phyloP scores from a whole-genome alignment of 2,888 invertebrate species.

The Calameuta idolon region DNA sequence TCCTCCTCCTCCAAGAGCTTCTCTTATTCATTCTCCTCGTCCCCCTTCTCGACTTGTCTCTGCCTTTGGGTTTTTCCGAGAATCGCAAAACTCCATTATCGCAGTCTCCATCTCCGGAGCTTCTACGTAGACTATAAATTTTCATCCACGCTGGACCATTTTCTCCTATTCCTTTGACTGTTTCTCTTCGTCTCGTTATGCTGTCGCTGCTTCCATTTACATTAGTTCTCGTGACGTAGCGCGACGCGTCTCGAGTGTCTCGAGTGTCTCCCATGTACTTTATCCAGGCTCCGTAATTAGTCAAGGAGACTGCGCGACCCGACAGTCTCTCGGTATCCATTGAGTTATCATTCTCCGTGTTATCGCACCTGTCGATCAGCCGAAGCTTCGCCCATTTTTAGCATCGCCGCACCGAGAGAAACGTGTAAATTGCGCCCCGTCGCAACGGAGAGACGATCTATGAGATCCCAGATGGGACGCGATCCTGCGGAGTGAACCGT shows the following conservation, averaged over 20 bases:
- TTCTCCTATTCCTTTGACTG: neutral
- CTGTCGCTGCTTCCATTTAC: too few relatives aligned
- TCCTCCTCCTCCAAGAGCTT: neutral
- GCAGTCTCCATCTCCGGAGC: conserved; percentile 29
- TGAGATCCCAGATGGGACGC: neutral
- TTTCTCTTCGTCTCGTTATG: neutral
- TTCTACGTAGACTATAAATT: conserved; percentile 2
- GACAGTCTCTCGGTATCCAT: too few relatives aligned
- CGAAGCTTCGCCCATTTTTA: neutral
- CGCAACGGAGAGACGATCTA: conserved; percentile 9
- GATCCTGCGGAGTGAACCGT: neutral
- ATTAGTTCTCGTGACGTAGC: too few relatives aligned
- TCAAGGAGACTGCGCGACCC: too few relatives aligned
- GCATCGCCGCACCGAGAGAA: neutral
- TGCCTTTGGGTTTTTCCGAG: neutral
- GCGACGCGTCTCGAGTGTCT: too few relatives aligned
- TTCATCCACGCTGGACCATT: neutral
- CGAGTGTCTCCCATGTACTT: too few relatives aligned
- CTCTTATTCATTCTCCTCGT: neutral
- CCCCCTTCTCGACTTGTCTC: neutral
- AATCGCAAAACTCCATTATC: conserved; percentile 45
- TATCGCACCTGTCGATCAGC: too few relatives aligned
- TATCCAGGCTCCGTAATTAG: too few relatives aligned
- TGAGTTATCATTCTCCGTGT: too few relatives aligned
- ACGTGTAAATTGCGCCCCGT: conserved; percentile 14